These are phyloP conservation scores for Pomacea canaliculata DNA, from an alignment of 2,888 invertebrate genomes.

Conservation along the genomic window DNA sequence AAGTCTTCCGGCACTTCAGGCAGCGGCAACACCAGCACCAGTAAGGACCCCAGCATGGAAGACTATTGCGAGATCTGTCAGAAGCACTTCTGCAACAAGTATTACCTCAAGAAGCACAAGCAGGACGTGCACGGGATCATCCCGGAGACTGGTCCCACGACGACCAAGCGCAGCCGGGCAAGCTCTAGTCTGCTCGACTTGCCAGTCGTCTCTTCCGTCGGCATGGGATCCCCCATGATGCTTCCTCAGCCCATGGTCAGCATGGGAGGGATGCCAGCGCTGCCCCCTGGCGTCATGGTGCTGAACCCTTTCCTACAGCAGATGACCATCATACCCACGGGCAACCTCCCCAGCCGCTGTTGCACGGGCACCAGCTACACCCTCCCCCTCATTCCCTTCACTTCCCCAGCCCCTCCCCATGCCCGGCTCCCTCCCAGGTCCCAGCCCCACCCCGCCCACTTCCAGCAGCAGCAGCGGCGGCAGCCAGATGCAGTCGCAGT, in stretches of 20 bases:
- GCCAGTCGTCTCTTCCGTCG: constrained; percentile 49
- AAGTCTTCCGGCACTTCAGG: constrained; percentile 17
- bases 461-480: constrained; percentile 22
- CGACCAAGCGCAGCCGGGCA: constrained; percentile 46
- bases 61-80: constrained; percentile 71
- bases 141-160: constrained; percentile 62
- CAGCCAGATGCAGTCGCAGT: constrained; percentile 19
- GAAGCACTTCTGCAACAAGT: constrained; percentile 72
- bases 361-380: constrained; percentile 47
- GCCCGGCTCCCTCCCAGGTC: constrained; percentile 32
- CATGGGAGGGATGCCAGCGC: constrained; percentile 54
- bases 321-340: constrained; percentile 61
- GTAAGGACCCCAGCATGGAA: constrained; percentile 60
- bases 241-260: constrained; percentile 61
- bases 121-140: constrained; percentile 70
- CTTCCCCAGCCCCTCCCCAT: constrained; percentile 54
- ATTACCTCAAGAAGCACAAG: constrained; percentile 71
- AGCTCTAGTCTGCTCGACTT: constrained; percentile 40
- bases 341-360: constrained; percentile 47
- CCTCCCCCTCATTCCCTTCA: constrained; percentile 41
- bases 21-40: constrained; percentile 8
- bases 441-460: constrained; percentile 36
- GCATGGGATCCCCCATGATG: constrained; percentile 48
- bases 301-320: constrained; percentile 67
- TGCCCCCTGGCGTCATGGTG: constrained; percentile 63